Evolutionary conservation across 1,140 invertebrate genomes (phyloP).

Genomic region (Atopsyche davidsoni): DNA sequence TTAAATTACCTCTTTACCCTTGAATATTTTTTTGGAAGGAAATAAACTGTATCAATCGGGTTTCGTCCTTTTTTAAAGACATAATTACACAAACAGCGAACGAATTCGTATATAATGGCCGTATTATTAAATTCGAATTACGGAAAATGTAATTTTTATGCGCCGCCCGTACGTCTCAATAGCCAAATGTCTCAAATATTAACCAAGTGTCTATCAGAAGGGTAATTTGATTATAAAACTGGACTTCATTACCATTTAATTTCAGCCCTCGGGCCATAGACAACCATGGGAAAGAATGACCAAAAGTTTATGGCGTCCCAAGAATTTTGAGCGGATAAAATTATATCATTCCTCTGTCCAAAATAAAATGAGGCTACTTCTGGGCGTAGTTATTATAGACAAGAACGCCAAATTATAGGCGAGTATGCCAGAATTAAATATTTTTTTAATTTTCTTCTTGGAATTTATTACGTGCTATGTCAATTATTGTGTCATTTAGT

Average conservation of each 20-base stretch:
- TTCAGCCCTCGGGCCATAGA: not conserved
- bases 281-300: conserved; percentile 14
- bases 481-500: too few species aligned
- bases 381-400: conserved; percentile 1
- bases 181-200: too few species aligned
- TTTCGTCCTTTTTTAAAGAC: too few species aligned
- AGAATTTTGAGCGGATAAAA: conserved; percentile 7
- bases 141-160: not conserved
- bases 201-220: too few species aligned
- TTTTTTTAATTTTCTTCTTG: conserved; percentile 17
- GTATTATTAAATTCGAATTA: conserved; percentile 6
- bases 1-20: too few species aligned
- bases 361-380: not conserved
- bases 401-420: conserved; percentile 15
- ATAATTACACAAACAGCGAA: too few species aligned
- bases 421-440: conserved; percentile 25
- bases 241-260: conserved; percentile 3
- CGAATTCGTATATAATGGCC: too few species aligned
- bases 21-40: too few species aligned
- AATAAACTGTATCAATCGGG: too few species aligned
- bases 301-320: conserved; percentile 9
- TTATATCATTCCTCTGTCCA: conserved; percentile 10
- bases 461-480: too few species aligned
- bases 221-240: conserved; percentile 6
- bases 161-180: not conserved